A percentile compares a stretch with the other conserved stretches of the same genome.
Evolutionary conservation across 2,888 invertebrate genomes (phyloP).

Genomic region (Mimumesa dahlbomi): DNA sequence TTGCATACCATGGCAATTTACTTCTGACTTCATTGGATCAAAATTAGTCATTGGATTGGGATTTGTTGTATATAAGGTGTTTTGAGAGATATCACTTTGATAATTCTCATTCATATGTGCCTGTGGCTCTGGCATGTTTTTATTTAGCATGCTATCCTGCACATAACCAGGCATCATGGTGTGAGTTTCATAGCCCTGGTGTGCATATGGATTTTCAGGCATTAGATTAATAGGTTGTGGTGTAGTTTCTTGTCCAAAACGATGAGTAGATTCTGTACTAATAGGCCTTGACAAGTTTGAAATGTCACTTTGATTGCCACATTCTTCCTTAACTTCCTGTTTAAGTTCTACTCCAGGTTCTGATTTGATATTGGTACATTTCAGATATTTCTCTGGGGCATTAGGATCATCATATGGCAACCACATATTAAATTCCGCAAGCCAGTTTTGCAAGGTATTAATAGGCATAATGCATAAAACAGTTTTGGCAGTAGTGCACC

Average conservation of each 20-base stretch:
- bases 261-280: constrained; percentile 68
- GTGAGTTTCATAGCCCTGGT: constrained; percentile 69
- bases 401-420: constrained; percentile 86
- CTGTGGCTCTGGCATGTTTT: constrained; percentile 61
- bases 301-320: constrained; percentile 70
- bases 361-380: constrained; percentile 56
- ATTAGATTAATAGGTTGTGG: constrained; percentile 65
- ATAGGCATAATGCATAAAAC: constrained; percentile 99
- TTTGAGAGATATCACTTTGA: constrained; percentile 66
- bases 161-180: constrained; percentile 65
- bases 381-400: constrained; percentile 52
- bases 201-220: constrained; percentile 63
- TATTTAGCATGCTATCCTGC: constrained; percentile 66
- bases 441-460: constrained; percentile 99
- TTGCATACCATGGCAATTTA: constrained; percentile 65
- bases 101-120: constrained; percentile 64
- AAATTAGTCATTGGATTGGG: constrained; percentile 55
- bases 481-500: constrained; percentile 93
- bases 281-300: constrained; percentile 72
- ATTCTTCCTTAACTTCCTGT: constrained; percentile 76
- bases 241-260: constrained; percentile 65
- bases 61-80: constrained; percentile 66
- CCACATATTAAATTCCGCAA: constrained; percentile 99
- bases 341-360: constrained; percentile 67
- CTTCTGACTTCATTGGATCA: constrained; percentile 67